Base-by-base conservation (phyloP, 1,140 invertebrate genomes). In the Pachyrhynchus sulphureomaculatus region DNA sequence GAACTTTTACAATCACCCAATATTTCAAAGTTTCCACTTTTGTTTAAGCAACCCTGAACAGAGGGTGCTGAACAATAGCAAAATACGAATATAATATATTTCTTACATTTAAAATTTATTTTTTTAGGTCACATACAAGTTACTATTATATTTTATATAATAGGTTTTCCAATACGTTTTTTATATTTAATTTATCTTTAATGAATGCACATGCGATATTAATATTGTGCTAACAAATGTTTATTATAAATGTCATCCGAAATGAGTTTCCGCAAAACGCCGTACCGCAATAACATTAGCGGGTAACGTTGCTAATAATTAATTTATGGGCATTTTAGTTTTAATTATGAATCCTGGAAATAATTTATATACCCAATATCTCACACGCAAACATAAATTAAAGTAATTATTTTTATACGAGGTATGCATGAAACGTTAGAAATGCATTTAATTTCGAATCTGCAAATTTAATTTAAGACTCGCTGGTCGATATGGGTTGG, bases 281-380 rank as follows among this genome's bases (percentile, higher is more conserved):
- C 34, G 29, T 21, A 33, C 53, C 53, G 53, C 41, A 56, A 56
- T 56, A 44, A 56, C 26, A 56, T 56, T 56, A 56, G 53, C 53
- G 53, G 44, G 21, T 13, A 32, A 13, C 41, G 53, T 26, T 32
- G 15, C 53, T 56, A 56, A 56, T 56, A 45, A 56, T 56, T 21
- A 56, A 56, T 56, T 56, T 56, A 56, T 45, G 53, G 41, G 23
- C 41, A 36, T 56, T 56, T 56, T 56, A 56, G 41, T 56, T 56
- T 56, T 56, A 56, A 56, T 56, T 56, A 56, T 41, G 53, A 47
- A 56, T 56, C 41, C 29, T 34, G 53, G 13, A 56, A 45, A 56
- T 56, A 45, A 56, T 56, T 56, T 56, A 56, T 56, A 45, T 45
- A 13, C 39, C 53, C 23, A 44, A 56, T 56, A 56, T 56, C 41